Percentiles rank a stretch among this genome's conserved stretches.
These are phyloP conservation scores for Eclectus roratus DNA, from an alignment of 2,113 vertebrate genomes.

Conservation along the genomic window DNA sequence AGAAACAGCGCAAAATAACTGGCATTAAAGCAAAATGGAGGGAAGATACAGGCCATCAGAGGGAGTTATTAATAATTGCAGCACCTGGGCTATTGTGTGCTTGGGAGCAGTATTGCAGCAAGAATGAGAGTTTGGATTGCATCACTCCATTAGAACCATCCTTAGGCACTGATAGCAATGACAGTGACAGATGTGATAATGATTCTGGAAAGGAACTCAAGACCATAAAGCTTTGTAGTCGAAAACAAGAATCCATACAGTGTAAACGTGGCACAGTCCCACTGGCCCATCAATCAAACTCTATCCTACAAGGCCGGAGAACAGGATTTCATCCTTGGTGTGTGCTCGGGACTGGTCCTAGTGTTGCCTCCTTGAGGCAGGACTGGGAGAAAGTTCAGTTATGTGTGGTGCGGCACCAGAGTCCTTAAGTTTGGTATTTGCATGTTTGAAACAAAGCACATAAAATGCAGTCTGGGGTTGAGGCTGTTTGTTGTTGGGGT, in stretches of 20 bases:
- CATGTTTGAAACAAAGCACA: not conserved
- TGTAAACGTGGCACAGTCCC: not conserved
- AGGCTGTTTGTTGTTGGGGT: not conserved
- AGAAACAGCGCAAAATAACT: slow-evolving; percentile 27
- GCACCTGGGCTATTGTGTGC: slow-evolving; percentile 18
- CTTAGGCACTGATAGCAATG: not conserved
- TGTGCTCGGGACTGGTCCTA: not conserved
- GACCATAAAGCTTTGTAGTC: slow-evolving; percentile 23
- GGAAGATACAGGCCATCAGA: not conserved
- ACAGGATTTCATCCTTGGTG: not conserved
- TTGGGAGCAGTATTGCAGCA: slow-evolving; percentile 46
- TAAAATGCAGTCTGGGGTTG: not conserved
- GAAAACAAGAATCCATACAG: not conserved
- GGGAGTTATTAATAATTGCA: slow-evolving; percentile 43
- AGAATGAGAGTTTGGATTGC: slow-evolving; percentile 1
- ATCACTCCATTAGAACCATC: slow-evolving; percentile 22
- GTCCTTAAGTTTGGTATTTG: not conserved
- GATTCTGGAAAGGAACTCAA: slow-evolving; percentile 14
- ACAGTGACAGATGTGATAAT: slow-evolving; percentile 33
- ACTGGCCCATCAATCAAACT: not conserved
- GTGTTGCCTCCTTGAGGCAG: slow-evolving; percentile 39
- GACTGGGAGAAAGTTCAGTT: not conserved
- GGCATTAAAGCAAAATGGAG: slow-evolving; percentile 19
- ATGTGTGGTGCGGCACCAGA: not conserved
- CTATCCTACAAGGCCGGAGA: not conserved